A percentile compares a stretch with the other conserved stretches of the same genome.
phyloP scores from a whole-genome alignment of 2,113 vertebrate species.

The Oryzias melastigma region DNA sequence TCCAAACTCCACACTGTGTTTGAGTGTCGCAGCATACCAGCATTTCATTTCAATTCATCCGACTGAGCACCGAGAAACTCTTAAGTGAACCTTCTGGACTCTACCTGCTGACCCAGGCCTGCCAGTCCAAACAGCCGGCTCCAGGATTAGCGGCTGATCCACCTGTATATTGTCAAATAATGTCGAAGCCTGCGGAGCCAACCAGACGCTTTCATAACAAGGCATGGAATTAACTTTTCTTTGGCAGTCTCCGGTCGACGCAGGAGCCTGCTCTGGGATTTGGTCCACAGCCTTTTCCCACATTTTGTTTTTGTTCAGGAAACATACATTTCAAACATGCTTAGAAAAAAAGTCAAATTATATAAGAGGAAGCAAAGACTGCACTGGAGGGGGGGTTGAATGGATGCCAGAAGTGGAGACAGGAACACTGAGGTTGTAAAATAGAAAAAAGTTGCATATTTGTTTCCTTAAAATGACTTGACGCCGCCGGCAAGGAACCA shows the following conservation, averaged over 20 bases:
- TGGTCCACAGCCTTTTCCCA: constrained; percentile 11
- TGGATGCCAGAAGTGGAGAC: constrained; percentile 8
- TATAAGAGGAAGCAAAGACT: not conserved
- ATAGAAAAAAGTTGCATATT: constrained; percentile 5
- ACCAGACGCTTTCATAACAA: constrained; percentile 40
- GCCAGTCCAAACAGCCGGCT: constrained; percentile 23
- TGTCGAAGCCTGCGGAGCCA: constrained; percentile 24
- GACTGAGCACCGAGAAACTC: not conserved
- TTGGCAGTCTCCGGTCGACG: constrained; percentile 17
- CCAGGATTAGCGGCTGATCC: constrained; percentile 35
- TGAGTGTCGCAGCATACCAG: not conserved
- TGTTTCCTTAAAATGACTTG: constrained; percentile 11
- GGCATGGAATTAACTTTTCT: constrained; percentile 24
- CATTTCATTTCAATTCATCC: not conserved
- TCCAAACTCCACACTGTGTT: not conserved
- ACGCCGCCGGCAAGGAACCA: constrained; percentile 23
- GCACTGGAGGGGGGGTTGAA: constrained; percentile 2
- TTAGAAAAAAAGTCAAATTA: constrained; percentile 7
- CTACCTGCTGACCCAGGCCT: constrained; percentile 22
- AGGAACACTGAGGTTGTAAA: not conserved
- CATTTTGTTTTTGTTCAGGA: constrained; percentile 10
- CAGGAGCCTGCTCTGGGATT: constrained; percentile 3
- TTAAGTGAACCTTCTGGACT: not conserved
- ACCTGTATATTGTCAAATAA: constrained; percentile 43
- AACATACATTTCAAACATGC: not conserved